Conservation (phyloP, 2,888 invertebrate genomes). For the Sussaba pulchella region DNA sequence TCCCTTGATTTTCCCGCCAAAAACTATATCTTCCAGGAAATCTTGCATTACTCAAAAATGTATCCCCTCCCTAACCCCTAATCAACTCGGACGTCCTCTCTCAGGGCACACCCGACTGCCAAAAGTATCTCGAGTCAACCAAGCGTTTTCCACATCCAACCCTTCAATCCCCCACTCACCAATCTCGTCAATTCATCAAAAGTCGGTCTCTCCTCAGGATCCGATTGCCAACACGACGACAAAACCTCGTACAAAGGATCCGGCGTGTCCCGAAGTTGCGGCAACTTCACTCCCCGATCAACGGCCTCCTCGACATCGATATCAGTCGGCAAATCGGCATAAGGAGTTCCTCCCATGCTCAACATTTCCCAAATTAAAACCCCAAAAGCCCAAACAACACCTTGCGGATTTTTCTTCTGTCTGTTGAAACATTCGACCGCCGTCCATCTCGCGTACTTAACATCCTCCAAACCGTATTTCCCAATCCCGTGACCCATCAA, state of each 20-base stretch:
- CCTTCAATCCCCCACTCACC: too few species aligned
- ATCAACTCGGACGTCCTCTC: too few species aligned
- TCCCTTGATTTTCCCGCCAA: too few species aligned
- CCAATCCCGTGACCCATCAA: conserved; percentile 91
- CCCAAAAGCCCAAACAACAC: conserved; percentile 94
- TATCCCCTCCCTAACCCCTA: too few species aligned
- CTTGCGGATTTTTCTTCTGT: conserved; percentile 88
- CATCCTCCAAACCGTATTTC: conserved; percentile 88
- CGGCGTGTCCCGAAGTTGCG: conserved; percentile 90
- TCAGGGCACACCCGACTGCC: too few species aligned
- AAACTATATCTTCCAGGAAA: too few species aligned
- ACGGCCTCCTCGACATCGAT: conserved; percentile 85
- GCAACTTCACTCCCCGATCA: conserved; percentile 89
- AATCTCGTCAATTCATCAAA: conserved; percentile 87
- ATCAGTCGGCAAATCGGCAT: conserved; percentile 88
- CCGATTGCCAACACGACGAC: conserved; percentile 93
- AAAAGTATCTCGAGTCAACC: too few species aligned
- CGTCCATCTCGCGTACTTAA: conserved; percentile 92
- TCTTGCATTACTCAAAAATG: too few species aligned
- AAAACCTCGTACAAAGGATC: conserved; percentile 93
- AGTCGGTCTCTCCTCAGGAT: conserved; percentile 91
- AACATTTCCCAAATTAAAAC: conserved; percentile 93
- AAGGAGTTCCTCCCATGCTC: conserved; percentile 92
- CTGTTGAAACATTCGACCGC: conserved; percentile 91
- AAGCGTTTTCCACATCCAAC: too few species aligned